These are phyloP conservation scores for Psix sp. DNA, from an alignment of 1,140 invertebrate genomes.

Conservation along the genomic window DNA sequence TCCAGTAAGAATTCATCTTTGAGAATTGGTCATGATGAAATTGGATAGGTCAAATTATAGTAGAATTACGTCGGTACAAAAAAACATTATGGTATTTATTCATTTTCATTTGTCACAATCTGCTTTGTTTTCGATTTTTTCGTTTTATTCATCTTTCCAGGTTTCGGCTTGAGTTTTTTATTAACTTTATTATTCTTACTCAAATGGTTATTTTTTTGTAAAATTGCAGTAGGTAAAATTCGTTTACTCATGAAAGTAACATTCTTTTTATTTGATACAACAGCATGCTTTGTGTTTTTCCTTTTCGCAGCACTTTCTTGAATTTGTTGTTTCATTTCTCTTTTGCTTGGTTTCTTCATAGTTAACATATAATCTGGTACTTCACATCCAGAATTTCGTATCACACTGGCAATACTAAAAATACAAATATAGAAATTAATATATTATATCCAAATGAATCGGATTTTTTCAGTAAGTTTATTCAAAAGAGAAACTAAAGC, in stretches of 20 bases:
- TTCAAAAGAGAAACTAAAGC: not conserved
- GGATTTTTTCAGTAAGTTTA: too few relatives aligned
- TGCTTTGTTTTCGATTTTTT: too few relatives aligned
- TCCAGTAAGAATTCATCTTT: too few relatives aligned
- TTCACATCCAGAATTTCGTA: constrained; percentile 91
- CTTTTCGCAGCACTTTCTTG: constrained; percentile 13
- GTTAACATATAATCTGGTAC: constrained; percentile 93
- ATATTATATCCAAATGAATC: not conserved
- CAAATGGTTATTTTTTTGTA: constrained; percentile 13
- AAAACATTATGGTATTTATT: too few relatives aligned
- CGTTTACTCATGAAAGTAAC: not conserved
- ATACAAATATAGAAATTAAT: constrained; percentile 26
- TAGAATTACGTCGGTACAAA: too few relatives aligned
- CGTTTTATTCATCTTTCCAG: not conserved
- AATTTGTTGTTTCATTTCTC: constrained; percentile 67
- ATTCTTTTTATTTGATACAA: constrained; percentile 7
- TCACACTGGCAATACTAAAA: constrained; percentile 89
- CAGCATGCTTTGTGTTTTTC: constrained; percentile 16
- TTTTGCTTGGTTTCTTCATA: constrained; percentile 85
- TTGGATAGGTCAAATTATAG: too few relatives aligned
- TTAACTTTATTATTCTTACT: constrained; percentile 1
- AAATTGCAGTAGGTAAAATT: constrained; percentile 3
- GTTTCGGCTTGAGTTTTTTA: not conserved
- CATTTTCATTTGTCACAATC: too few relatives aligned
- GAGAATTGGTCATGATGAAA: too few relatives aligned